Evolutionary conservation across 2,797 vertebrate species (phyloP), one percentile per base, ranked within the genome.

Genomic region (Anisognathus igniventris): DNA sequence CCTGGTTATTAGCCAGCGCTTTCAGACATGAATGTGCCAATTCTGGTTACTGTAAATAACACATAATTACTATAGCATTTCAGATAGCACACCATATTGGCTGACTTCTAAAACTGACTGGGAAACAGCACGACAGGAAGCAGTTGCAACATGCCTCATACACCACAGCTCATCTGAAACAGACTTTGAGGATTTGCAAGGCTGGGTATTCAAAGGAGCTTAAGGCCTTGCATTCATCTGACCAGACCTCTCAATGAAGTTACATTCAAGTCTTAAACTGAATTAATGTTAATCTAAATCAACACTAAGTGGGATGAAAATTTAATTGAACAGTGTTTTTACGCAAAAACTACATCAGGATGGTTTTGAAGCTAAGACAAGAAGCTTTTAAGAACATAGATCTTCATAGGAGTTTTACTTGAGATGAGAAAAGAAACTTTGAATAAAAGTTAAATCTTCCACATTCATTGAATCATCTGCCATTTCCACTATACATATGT

Each of bases 11-110:
- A 95, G 95, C 87, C 93, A 95, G 68, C 42, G 64, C 53, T 74
- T 89, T 91, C 87, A 93, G 87, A 92, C 79, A 77, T 71, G 65
- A 72, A 80, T 78, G 82, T 95, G 91, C 92, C 94, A 96, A 71
- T 95, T 96, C 89, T 94, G 87, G 84, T 93, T 96, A 77, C 94
- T 89, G 87, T 92, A 96, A 94, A 96, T 95, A 96, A 93, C 81
- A 94, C 84, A 89, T 91, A 94, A 92, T 93, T 94, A 73, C 95
- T 95, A 89, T 71, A 96, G 84, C 89, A 94, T 95, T 94, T 92
- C 91, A 92, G 85, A 92, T 95, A 95, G 81, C 95, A 95, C 91
- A 94, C 91, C 85, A 95, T 93, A 96, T 94, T 93, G 89, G 68
- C 91, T 94, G 65, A 85, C 81, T 94, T 91, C 84, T 92, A 93